Base-by-base conservation (phyloP, 2,797 vertebrate genomes). In the Helarctos malayanus region DNA sequence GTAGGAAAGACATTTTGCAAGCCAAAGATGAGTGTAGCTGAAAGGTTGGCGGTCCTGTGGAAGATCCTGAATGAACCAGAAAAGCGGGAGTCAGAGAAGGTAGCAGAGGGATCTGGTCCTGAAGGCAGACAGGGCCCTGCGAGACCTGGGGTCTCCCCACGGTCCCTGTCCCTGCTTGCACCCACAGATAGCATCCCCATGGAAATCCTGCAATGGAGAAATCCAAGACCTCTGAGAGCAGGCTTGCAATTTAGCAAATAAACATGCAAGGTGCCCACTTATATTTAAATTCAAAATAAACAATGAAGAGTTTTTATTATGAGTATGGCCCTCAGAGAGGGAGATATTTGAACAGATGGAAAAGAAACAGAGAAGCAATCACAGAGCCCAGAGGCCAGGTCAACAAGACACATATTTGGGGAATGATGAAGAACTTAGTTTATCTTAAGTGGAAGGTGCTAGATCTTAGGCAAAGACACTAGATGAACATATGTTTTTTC, bases 31-130 rank as follows among this genome's bases (percentile, higher is more conserved):
- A 7, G 23, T 18, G 11, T 6, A 21, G 47, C 5, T 2, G 15
- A 32, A 18, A 73, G 3, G 32, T 5, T 14, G 14, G 15, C 13
- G 49, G 6, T 41, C 19, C 15, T 0, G 2, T 13, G 45, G 61
- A 71, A 61, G 45, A 63, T 21, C 32, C 32, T 19, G 9, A 78
- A 29, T 16, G 3, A 52, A 32, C 12, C 14, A 32, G 27, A 29
- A 7, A 25, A 19, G 8, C 1, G 14, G 38, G 82, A 25, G 10
- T 14, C 7, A 16, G 61, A 56, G 19, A 52, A 75, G 6, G 56
- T 0, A 1, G 2, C 3, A 0, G 25, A n/a, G 23, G 6, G 3
- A 25, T 7, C 56, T 35, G 56, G 7, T 35, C 27, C 87, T n/a
- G 19, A 7, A 12, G 32, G 61, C 27, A 23, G 38, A 29, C 0